phyloP scores from a whole-genome alignment of 2,888 invertebrate species.

The Desoria tigrina region DNA sequence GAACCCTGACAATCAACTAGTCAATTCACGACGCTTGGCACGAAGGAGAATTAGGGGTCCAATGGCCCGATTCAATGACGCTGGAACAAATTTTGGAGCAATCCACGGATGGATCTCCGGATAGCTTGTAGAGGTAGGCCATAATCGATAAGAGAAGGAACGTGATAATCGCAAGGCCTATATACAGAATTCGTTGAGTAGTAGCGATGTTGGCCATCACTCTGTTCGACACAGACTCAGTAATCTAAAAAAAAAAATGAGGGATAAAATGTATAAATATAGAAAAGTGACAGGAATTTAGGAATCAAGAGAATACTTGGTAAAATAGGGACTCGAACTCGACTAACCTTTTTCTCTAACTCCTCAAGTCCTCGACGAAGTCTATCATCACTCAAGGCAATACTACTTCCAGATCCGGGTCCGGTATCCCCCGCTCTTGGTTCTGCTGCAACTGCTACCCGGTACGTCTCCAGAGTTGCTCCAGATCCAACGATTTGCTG shows the following conservation, averaged over 20 bases:
- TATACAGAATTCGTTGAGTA: slow-evolving; percentile 16
- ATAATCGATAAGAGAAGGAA: not conserved
- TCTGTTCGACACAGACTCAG: slow-evolving; percentile 36
- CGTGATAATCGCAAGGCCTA: slow-evolving; percentile 16
- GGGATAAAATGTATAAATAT: not conserved
- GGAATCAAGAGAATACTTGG: not conserved
- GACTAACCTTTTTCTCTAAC: slow-evolving; percentile 51
- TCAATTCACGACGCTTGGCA: no score
- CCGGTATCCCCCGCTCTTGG: slow-evolving; percentile 38
- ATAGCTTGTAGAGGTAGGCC: not conserved
- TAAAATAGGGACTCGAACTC: no score
- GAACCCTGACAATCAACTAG: no score
- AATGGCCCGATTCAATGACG: not conserved
- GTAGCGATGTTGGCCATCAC: slow-evolving; percentile 31
- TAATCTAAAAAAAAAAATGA: slow-evolving; percentile 37
- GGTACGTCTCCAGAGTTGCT: slow-evolving; percentile 37
- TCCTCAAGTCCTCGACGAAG: slow-evolving; percentile 48
- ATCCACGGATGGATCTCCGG: not conserved
- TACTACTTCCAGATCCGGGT: slow-evolving; percentile 19
- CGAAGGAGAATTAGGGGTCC: not conserved
- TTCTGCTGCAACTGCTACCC: slow-evolving; percentile 37
- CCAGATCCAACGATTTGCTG: slow-evolving; percentile 36
- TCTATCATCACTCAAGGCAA: slow-evolving; percentile 51
- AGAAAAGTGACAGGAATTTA: not conserved
- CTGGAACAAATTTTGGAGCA: slow-evolving; percentile 15